Evolutionary conservation across 2,888 invertebrate species (phyloP).

Genomic region (Tanypteryx hageni): DNA sequence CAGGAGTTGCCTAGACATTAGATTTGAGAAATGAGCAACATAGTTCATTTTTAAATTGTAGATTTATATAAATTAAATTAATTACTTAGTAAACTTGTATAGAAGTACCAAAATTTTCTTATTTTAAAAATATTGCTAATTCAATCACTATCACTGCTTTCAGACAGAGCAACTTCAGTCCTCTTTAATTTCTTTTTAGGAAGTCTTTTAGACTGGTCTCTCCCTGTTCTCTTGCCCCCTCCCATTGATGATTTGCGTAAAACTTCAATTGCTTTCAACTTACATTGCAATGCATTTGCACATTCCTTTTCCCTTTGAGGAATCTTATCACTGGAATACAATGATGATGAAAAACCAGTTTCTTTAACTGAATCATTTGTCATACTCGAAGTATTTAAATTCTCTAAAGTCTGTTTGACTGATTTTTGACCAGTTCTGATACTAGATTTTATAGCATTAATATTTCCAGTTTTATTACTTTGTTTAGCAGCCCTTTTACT

Average conservation of each 20-base stretch:
- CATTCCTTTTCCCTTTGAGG: conserved; percentile 85
- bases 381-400: neutral
- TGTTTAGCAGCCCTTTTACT: neutral
- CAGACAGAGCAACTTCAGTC: conserved; percentile 82
- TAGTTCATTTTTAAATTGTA: too few relatives aligned
- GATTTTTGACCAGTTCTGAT: conserved; percentile 67
- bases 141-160: conserved; percentile 77
- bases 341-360: conserved; percentile 52
- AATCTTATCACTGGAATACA: conserved; percentile 74
- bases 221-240: conserved; percentile 21
- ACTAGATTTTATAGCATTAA: neutral
- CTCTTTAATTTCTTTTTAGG: conserved; percentile 74
- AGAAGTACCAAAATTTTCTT: too few relatives aligned
- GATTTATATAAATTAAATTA: too few relatives aligned
- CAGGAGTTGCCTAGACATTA: too few relatives aligned
- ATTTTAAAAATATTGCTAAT: neutral
- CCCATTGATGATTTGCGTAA: conserved; percentile 73
- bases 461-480: neutral
- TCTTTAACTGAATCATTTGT: neutral
- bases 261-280: conserved; percentile 85
- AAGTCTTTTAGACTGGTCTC: neutral
- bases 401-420: neutral
- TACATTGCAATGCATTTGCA: conserved; percentile 81
- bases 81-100: too few relatives aligned
- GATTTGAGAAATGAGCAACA: too few relatives aligned